Percentiles rank a stretch among this genome's conserved stretches.
Conservation (phyloP, 2,888 invertebrate species). For the Drosophila merina region DNA sequence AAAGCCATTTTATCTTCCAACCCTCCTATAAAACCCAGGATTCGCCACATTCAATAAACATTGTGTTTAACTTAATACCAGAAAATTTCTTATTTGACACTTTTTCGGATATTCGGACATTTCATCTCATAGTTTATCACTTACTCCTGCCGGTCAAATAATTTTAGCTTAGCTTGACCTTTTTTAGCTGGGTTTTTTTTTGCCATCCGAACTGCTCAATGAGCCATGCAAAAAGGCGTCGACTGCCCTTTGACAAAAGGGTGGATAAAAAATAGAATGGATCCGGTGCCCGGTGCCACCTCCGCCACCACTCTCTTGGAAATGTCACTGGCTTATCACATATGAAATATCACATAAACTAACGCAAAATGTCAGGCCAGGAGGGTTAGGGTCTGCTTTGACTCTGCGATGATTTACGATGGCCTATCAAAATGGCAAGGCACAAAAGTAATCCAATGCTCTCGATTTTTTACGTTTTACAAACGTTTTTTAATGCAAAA, state of each 20-base stretch:
- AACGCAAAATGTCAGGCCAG: conserved; percentile 76
- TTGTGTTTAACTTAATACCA: conserved; percentile 38
- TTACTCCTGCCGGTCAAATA: conserved; percentile 42
- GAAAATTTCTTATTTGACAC: conserved; percentile 40
- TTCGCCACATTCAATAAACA: conserved; percentile 25
- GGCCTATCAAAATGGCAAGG: conserved; percentile 66
- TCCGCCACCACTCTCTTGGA: conserved; percentile 34
- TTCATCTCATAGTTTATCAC: conserved; percentile 49
- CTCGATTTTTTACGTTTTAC: conserved; percentile 27
- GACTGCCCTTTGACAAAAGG: conserved; percentile 50
- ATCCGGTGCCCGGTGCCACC: too few species aligned
- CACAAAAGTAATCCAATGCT: conserved; percentile 63
- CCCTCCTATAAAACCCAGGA: background rate
- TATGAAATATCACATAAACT: conserved; percentile 78
- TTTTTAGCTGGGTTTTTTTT: conserved; percentile 8
- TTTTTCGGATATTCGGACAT: conserved; percentile 29
- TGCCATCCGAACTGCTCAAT: conserved; percentile 26
- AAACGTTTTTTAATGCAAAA: conserved; percentile 59
- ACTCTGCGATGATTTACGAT: conserved; percentile 65
- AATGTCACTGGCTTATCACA: conserved; percentile 72
- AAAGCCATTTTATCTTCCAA: conserved; percentile 10
- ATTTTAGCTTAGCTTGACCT: conserved; percentile 47
- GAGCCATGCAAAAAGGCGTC: conserved; percentile 31
- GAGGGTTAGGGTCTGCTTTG: conserved; percentile 52
- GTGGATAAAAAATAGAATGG: conserved; percentile 15